phyloP scores from a whole-genome alignment of 2,888 invertebrate species.

The Lycaena phlaeas region DNA sequence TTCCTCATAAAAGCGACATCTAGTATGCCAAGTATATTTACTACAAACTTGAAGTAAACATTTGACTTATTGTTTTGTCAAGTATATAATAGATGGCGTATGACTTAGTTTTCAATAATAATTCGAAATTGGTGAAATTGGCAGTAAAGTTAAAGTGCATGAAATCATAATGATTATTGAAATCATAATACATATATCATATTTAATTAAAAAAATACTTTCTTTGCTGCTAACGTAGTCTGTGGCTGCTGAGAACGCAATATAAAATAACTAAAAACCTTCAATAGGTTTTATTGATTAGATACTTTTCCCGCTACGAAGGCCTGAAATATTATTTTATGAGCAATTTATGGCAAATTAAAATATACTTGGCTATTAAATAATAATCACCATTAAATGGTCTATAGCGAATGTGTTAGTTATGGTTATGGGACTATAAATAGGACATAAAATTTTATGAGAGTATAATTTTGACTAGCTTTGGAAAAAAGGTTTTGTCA shows the following conservation, averaged over 20 bases:
- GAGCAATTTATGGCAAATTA: constrained; percentile 11
- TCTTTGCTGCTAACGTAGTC: too few relatives aligned
- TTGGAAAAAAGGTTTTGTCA: too few relatives aligned
- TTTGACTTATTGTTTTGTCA: background rate
- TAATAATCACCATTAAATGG: constrained; percentile 24
- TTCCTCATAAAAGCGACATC: background rate
- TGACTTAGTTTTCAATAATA: background rate
- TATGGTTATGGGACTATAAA: constrained; percentile 17
- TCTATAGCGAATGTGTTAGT: background rate
- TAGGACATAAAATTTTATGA: constrained; percentile 10
- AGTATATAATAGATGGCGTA: background rate
- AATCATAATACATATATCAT: too few relatives aligned
- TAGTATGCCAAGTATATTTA: background rate
- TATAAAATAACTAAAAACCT: too few relatives aligned
- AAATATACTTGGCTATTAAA: constrained; percentile 16
- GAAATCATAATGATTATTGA: too few relatives aligned
- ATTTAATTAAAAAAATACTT: too few relatives aligned
- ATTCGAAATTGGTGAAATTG: too few relatives aligned
- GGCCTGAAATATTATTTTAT: constrained; percentile 4
- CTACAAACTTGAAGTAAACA: background rate
- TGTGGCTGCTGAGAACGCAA: background rate
- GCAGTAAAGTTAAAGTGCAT: too few relatives aligned
- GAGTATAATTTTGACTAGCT: constrained; percentile 6
- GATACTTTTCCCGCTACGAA: background rate
- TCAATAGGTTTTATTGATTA: constrained; percentile 3